A percentile compares a stretch with the other conserved stretches of the same genome.
phyloP scores from a whole-genome alignment of 2,888 invertebrate genomes.

The Conomelus anceps region DNA sequence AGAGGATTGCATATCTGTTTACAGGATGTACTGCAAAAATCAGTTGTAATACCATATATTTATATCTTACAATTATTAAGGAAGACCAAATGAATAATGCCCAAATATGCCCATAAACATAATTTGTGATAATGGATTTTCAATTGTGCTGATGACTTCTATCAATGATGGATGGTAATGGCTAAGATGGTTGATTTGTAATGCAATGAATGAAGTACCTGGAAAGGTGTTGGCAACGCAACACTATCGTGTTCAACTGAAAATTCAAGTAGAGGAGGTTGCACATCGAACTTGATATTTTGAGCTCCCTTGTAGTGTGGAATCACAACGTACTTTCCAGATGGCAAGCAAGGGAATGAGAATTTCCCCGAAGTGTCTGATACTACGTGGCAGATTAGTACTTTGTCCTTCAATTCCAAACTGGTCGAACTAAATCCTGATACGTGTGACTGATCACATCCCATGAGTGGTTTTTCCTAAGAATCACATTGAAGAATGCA shows the following conservation, averaged over 20 bases:
- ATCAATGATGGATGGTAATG: too few relatives aligned
- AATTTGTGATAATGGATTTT: too few relatives aligned
- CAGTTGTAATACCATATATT: too few relatives aligned
- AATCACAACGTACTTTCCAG: constrained; percentile 69
- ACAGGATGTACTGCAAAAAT: too few relatives aligned
- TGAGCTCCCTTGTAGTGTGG: constrained; percentile 59
- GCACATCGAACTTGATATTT: constrained; percentile 68
- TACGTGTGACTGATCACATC: constrained; percentile 54
- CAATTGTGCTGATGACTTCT: too few relatives aligned
- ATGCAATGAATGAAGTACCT: constrained; percentile 44
- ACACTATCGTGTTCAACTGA: constrained; percentile 62
- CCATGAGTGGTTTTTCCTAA: constrained; percentile 23
- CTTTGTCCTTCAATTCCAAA: constrained; percentile 31
- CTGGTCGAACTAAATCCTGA: constrained; percentile 48
- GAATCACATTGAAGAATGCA: background rate
- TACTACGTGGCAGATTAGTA: constrained; percentile 64
- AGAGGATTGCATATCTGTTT: too few relatives aligned
- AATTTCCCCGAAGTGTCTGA: constrained; percentile 70
- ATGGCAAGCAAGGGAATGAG: constrained; percentile 68
- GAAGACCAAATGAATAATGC: too few relatives aligned
- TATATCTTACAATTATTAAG: too few relatives aligned
- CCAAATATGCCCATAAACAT: too few relatives aligned
- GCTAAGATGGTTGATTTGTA: too few relatives aligned
- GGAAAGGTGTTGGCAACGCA: constrained; percentile 57
- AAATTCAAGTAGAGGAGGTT: constrained; percentile 62